These are phyloP conservation scores for Trachelus stipa DNA, from an alignment of 2,888 invertebrate species.

Conservation along the genomic window DNA sequence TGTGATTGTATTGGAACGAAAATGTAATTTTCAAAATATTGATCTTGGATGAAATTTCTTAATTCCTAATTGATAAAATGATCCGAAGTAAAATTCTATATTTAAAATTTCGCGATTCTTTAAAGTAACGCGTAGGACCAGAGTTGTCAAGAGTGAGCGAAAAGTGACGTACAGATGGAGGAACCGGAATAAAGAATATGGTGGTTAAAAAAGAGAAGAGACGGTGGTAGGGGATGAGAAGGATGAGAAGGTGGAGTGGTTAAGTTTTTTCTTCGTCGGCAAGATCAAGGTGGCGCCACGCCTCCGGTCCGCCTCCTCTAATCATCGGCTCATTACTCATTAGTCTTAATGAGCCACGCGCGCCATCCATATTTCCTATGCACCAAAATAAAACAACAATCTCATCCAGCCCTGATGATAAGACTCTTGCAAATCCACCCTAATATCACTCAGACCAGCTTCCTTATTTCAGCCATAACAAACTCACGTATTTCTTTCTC, in stretches of 20 bases:
- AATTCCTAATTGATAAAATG: not conserved
- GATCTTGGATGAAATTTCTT: not conserved
- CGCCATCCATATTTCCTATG: conserved; percentile 43
- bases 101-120: not conserved
- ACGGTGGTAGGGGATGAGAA: conserved; percentile 23
- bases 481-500: too few relatives aligned
- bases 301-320: conserved; percentile 65
- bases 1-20: not conserved
- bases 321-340: conserved; percentile 67
- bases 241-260: conserved; percentile 35
- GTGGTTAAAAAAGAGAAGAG: conserved; percentile 6
- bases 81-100: not conserved
- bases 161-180: conserved; percentile 10
- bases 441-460: too few relatives aligned
- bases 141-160: not conserved
- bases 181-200: not conserved
- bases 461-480: too few relatives aligned
- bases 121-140: not conserved
- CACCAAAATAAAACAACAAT: conserved; percentile 30
- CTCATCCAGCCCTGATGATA: conserved; percentile 31
- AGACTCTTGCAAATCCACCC: conserved; percentile 40
- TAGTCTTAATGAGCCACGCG: conserved; percentile 65
- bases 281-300: conserved; percentile 62
- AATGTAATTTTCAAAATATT: not conserved
- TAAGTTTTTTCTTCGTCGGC: conserved; percentile 58